These are phyloP conservation scores for Latrodectus geometricus DNA, from an alignment of 1,140 invertebrate species.

Conservation along the genomic window DNA sequence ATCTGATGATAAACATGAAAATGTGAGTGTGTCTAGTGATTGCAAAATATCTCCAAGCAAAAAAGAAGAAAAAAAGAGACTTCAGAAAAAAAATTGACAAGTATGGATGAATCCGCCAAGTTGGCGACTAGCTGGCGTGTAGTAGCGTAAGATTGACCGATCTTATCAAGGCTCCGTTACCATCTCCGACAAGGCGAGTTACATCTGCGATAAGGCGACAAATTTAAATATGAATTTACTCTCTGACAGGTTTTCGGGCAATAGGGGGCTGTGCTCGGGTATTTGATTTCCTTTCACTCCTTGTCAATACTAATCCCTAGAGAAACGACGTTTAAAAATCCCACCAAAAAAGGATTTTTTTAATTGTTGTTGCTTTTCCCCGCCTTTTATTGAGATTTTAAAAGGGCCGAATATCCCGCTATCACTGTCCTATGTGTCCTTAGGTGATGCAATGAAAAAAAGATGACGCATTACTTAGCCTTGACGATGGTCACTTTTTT, in stretches of 20 bases:
- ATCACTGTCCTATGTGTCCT: not conserved
- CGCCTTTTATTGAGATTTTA: slow-evolving; percentile 6
- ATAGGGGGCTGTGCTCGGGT: slow-evolving; percentile 7
- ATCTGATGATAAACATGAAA: not conserved
- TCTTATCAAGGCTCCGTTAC: slow-evolving; percentile 32
- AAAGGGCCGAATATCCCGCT: slow-evolving; percentile 6
- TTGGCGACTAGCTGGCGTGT: not conserved
- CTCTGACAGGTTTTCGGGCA: slow-evolving; percentile 30
- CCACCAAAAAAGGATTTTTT: slow-evolving; percentile 7
- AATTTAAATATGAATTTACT: slow-evolving; percentile 46
- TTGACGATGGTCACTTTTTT: slow-evolving; percentile 40
- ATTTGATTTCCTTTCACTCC: slow-evolving; percentile 31
- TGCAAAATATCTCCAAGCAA: not conserved
- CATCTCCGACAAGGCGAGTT: not conserved
- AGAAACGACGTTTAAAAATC: not conserved
- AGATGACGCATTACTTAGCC: not conserved
- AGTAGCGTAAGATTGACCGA: slow-evolving; percentile 17
- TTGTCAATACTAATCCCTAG: slow-evolving; percentile 32
- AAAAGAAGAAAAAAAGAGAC: not conserved
- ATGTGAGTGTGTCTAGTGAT: not conserved
- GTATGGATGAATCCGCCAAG: not conserved
- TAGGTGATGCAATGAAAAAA: not conserved
- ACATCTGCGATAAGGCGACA: slow-evolving; percentile 13
- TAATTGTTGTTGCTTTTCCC: slow-evolving; percentile 22
- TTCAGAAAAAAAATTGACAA: not conserved